Conservation (phyloP, 2,797 vertebrate species). For the Acanthurus lineatus region DNA sequence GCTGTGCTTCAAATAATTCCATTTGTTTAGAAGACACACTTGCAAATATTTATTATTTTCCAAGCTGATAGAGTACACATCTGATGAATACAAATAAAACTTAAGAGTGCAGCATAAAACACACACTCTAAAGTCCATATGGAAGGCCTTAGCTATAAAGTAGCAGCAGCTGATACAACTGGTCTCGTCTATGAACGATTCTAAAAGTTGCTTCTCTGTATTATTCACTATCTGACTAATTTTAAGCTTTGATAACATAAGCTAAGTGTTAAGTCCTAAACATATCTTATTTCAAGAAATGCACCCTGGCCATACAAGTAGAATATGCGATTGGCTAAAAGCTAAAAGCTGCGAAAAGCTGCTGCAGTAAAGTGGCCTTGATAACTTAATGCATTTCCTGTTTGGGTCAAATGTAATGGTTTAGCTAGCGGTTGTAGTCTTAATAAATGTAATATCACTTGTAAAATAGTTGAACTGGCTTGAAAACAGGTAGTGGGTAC, state of each 20-base stretch:
- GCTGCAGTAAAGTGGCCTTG: background rate
- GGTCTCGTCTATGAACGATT: background rate
- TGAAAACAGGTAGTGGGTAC: no score
- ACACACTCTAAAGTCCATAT: background rate
- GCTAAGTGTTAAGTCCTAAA: background rate
- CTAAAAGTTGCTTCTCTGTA: background rate
- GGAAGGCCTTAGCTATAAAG: no score
- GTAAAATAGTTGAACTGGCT: no score
- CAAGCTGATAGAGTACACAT: background rate
- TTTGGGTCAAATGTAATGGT: background rate
- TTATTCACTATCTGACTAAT: background rate
- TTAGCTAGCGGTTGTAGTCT: background rate
- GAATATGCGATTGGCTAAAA: background rate
- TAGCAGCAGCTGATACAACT: no score
- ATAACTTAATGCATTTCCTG: background rate
- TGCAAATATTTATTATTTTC: background rate
- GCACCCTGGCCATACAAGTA: background rate
- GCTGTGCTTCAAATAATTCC: conserved; percentile 11
- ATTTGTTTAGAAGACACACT: conserved; percentile 17
- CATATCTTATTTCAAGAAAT: background rate
- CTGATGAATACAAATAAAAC: background rate
- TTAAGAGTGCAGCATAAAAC: background rate
- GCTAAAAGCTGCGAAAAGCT: background rate
- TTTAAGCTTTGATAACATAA: background rate
- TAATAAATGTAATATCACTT: background rate